These are phyloP conservation scores for Hyperopisus bebe DNA, from an alignment of 2,113 vertebrate species.

Conservation along the genomic window DNA sequence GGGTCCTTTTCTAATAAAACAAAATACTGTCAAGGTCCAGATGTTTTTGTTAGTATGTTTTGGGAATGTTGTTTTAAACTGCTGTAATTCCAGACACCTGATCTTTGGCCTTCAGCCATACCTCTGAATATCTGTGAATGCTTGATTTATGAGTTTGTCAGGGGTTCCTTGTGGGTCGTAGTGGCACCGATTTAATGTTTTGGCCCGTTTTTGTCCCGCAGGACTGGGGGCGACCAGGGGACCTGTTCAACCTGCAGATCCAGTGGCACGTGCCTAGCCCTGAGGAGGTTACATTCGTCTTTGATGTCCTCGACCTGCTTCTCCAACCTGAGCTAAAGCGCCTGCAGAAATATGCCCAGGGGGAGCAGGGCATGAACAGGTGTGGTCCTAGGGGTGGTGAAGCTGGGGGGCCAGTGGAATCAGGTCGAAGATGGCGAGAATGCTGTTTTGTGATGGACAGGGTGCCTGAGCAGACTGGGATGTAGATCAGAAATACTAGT, in stretches of 20 bases:
- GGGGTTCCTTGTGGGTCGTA: background rate
- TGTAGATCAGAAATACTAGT: background rate
- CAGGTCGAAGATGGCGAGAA: background rate
- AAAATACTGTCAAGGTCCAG: background rate
- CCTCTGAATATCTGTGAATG: background rate
- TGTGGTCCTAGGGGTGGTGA: conserved; percentile 30
- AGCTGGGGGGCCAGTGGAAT: background rate
- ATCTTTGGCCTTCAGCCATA: background rate
- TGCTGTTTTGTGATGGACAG: background rate
- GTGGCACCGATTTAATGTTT: background rate
- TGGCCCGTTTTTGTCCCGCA: conserved; percentile 36
- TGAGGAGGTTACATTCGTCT: conserved; percentile 79
- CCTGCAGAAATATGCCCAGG: conserved; percentile 72
- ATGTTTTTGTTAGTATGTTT: background rate
- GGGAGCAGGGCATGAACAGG: conserved; percentile 86
- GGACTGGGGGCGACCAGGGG: conserved; percentile 97
- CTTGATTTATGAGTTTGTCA: background rate
- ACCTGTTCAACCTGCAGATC: conserved; percentile 87
- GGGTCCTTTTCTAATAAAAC: conserved; percentile 14
- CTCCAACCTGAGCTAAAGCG: conserved; percentile 85
- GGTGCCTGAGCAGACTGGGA: background rate
- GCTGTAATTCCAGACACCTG: background rate
- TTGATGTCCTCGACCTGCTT: conserved; percentile 82
- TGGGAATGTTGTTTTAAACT: background rate
- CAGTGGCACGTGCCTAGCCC: conserved; percentile 88